Base-by-base conservation (phyloP, 2,113 vertebrate species). In the Otocyon megalotis region DNA sequence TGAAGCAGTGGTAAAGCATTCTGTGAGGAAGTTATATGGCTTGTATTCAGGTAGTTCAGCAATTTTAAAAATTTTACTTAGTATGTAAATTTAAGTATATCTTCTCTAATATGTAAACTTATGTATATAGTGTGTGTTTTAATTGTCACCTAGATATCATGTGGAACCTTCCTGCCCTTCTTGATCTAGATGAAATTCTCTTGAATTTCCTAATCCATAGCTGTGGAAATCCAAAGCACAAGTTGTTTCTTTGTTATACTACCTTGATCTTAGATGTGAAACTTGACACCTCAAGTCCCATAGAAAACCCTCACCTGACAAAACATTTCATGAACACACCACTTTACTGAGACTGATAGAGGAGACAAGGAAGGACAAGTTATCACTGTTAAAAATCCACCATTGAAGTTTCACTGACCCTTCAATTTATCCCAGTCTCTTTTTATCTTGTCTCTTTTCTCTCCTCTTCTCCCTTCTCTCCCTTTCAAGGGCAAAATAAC, bases 361-460 rank as follows among this genome's bases (percentile, higher is more conserved):
- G 35, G 62, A 94, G 53, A 90, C 35, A 90, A 37, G 83, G 71
- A 95, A 85, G 26, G 50, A 91, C 24, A 85, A 58, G 72, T 85
- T 91, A 32, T 0, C 35, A 35, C 77, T 97, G 62, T 92, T 91
- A 91, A 96, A 96, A 94, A 93, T 88, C 62, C 37, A 74, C 74
- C 32, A 10, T n/a, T 28, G 11, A 84, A 67, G 50, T 58, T 76
- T 89, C 19, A 67, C 30, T 79, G 15, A 50, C 48, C 67, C 43
- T 88, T 95, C 43, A 81, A 0, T 95, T 96, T 65, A 67, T 81
- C 37, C 58, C 15, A 65, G 14, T 48, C 28, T 93, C 12, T 95
- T 65, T 76, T 50, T 43, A n/a, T 92, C 15, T 71, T 95, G 16
- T 32, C 77, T 53, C 6, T 93, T 83, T 16, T 87, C 32, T 76